These are phyloP conservation scores for Chelon labrosus DNA, from an alignment of 2,797 vertebrate genomes.

Conservation along the genomic window DNA sequence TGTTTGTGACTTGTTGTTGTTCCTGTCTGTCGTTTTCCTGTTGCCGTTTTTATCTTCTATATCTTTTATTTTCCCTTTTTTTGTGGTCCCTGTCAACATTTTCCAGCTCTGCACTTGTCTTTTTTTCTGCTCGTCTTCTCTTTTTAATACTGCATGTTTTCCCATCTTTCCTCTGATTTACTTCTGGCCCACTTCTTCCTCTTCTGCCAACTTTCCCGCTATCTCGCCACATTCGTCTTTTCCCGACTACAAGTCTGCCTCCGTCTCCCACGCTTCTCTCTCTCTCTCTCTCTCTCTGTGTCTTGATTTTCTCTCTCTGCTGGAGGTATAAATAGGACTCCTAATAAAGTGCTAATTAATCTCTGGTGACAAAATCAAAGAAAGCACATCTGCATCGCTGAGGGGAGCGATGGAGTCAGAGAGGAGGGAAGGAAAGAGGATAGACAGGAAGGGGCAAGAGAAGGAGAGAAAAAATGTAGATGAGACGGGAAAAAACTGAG, in stretches of 20 bases:
- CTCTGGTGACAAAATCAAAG: slow-evolving; percentile 83
- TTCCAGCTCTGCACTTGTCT: neutral
- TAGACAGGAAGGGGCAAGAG: slow-evolving; percentile 34
- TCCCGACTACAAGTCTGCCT: slow-evolving; percentile 26
- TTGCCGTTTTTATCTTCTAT: neutral
- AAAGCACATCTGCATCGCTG: slow-evolving; percentile 79
- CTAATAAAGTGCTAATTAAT: slow-evolving; percentile 85
- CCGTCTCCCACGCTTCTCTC: slow-evolving; percentile 14
- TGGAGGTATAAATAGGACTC: slow-evolving; percentile 76
- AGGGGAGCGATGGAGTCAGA: slow-evolving; percentile 53
- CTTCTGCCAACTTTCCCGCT: slow-evolving; percentile 23
- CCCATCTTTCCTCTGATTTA: slow-evolving; percentile 13
- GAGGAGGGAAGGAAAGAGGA: slow-evolving; percentile 32
- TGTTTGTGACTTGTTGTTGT: slow-evolving; percentile 9
- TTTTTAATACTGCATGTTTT: neutral
- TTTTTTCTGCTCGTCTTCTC: neutral
- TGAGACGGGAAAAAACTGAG: slow-evolving; percentile 18
- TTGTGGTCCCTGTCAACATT: slow-evolving; percentile 13
- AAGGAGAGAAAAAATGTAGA: slow-evolving; percentile 17
- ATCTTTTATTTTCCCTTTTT: neutral
- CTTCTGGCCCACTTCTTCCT: slow-evolving; percentile 28
- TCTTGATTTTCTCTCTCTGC: slow-evolving; percentile 19
- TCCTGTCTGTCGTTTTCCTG: neutral
- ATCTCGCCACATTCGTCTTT: slow-evolving; percentile 23
- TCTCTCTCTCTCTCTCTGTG: slow-evolving; percentile 5